Evolutionary conservation across 2,797 vertebrate genomes (phyloP), one percentile per base, ranked within the genome.

Genomic region (Lepilemur ruficaudatus): DNA sequence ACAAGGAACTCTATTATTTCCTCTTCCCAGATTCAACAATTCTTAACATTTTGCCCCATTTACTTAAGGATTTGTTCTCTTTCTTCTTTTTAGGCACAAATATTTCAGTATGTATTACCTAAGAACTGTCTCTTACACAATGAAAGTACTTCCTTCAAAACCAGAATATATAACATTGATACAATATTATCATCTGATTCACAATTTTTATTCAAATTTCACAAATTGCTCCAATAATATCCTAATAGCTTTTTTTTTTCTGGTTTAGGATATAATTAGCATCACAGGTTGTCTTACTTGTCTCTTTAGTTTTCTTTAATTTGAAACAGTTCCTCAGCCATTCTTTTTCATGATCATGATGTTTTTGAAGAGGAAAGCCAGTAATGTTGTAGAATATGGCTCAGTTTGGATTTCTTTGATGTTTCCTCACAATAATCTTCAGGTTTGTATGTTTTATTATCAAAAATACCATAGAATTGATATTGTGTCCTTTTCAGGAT

Each of bases 331-430:
- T 81, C 55, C 17, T 57, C 32, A 90, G 43, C 4, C 61, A 92
- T 76, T 63, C 25, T 50, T 82, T 96, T 84, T 92, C 35, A 85
- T 63, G 32, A 92, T 55, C 23, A 52, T 59, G 46, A 70, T 0
- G 0, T 41, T 82, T 82, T 82, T 35, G 52, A 75, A 55, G 41
- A 82, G 13, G 67, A 75, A 95, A 86, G 2, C 5, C 50, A 80
- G 4, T n/a, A 86, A 92, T 20, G 91, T 61, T 78, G 10, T 46
- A 89, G 46, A 61, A 13, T 72, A 76, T 65, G 20, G 5, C 82
- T 93, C 18, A 35, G 23, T 84, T 93, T 91, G 48, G 2, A 55
- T 88, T 91, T 96, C 41, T 96, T 93, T 67, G 20, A 22, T 86
- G 9, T 92, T 73, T 79, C 18, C 4, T 80, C 23, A 79, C 18